Base-by-base conservation (phyloP, 2,888 invertebrate species). In the Lepidocyrtoides sp. region DNA sequence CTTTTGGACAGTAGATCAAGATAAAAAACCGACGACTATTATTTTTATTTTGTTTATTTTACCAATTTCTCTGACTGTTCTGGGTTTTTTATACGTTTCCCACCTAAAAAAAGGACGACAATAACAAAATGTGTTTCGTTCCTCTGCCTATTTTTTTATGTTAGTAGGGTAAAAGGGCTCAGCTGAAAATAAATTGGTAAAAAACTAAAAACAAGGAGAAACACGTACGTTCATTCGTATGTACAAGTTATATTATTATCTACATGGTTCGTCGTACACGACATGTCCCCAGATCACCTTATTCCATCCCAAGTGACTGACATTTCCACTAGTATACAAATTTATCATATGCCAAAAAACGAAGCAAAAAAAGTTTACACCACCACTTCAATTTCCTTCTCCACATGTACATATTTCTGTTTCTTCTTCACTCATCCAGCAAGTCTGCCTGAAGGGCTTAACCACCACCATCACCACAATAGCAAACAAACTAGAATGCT, bases 141-240 rank as follows among this genome's bases (percentile, higher is more conserved):
- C n/a, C 26, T 51, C 17, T 51, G 3, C 26, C 23, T 60, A 7
- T 60, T 3, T 60, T 20, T 26, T 7, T 10, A 60, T 17, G 57
- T 7, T 23, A 8, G 32, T 17, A 32, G 66, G 66, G 20, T 17
- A 69, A 69, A 69, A 23, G n/a, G 57, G 66, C 66, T 69, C 66
- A 44, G 83, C 66, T 63, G 66, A 84, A 81, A 84, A 84, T 69
- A 84, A 84, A 84, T 84, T 84, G 83, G 83, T 48, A 26, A 23
- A 57, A 51, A 60, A 54, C n/a, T n/a, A 72, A 72, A 72, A 44
- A n/a, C n/a, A n/a, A n/a, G n/a, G n/a, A 72, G 23, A 23, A 72
- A n/a, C 72, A 72, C 44, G 72, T 44, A 72, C 72, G 44, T 44
- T 2, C 20, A 17, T 41, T 20, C 32, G 51, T 12, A 7, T 4